Conservation (phyloP, 2,113 vertebrate species). For the Micronycteris hirsuta region DNA sequence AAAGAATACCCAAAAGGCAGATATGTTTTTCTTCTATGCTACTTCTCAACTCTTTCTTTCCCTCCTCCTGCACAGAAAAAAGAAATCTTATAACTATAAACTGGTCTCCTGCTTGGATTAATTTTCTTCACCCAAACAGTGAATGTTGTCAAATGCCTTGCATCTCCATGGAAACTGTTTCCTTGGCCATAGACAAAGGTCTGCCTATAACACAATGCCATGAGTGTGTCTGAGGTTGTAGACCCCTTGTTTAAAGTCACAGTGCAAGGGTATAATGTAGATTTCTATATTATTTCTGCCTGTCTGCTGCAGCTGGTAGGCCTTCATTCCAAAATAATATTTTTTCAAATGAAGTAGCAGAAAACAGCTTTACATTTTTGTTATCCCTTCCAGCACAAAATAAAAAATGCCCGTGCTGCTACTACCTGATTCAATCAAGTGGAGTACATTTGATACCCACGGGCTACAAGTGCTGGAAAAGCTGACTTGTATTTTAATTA, state of each 20-base stretch:
- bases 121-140: conserved; percentile 69
- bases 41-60: neutral
- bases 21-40: conserved; percentile 12
- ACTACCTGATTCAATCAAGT: conserved; percentile 99
- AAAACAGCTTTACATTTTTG: conserved; percentile 89
- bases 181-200: conserved; percentile 69
- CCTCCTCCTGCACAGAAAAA: neutral
- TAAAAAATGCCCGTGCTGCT: conserved; percentile 92
- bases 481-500: conserved; percentile 99
- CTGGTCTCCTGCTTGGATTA: conserved; percentile 69
- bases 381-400: conserved; percentile 91
- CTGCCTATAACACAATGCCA: conserved; percentile 28
- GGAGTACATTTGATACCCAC: conserved; percentile 95
- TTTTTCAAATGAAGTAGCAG: conserved; percentile 87
- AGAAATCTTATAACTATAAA: conserved; percentile 30
- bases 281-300: conserved; percentile 55
- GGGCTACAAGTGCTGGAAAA: conserved; percentile 86
- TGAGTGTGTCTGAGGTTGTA: conserved; percentile 60
- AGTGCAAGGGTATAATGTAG: neutral
- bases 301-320: conserved; percentile 77
- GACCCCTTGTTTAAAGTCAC: conserved; percentile 46
- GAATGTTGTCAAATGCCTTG: conserved; percentile 69
- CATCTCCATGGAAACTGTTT: conserved; percentile 64
- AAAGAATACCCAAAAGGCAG: conserved; percentile 60
- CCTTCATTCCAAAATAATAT: conserved; percentile 82